Evolutionary conservation across 2,888 invertebrate genomes (phyloP), one percentile per base, ranked within the genome.

Genomic region (Epicampocera succincta): DNA sequence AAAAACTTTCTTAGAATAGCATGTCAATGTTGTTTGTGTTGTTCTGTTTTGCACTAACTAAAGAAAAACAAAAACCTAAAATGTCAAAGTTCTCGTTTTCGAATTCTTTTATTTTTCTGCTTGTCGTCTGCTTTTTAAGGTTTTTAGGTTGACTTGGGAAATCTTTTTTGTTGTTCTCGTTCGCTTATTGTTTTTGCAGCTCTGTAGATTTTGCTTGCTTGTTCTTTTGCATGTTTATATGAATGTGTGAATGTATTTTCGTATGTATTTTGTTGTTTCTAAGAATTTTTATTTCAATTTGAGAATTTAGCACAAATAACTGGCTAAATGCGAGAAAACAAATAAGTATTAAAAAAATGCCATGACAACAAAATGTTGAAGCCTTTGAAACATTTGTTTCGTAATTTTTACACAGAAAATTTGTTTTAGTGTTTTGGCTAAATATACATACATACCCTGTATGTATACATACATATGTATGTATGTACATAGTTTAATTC

Each of bases 1-100:
- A 40, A 33, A 52, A 74, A 74, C 65, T 82, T 82, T 82, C 74
- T 78, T 50, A 74, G 82, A 78, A 82, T 74, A 82, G 71, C 78
- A 71, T 44, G 71, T 71, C 60, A 78, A 71, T 78, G 68, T 63
- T 77, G 44, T 74, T 63, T 40, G 52, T 33, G 42, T 72, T 71
- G 29, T 69, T 58, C 50, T 74, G 15, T 13, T 58, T 56, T 74
- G 15, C 17, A 69, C 68, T 48, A 76, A 68, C 76, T 12, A 73
- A 63, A 38, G 68, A 76, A 76, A 73, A 63, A 38, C n/a, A n/a
- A n/a, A n/a, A 72, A 76, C 72, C 72, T 42, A 33, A 74, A 74
- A 74, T 78, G 78, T 73, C 76, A 77, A 77, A 77, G 69, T 82
- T 82, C 74, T 82, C 33, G 19, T 66, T 74, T 71, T 42, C 15